Percentiles rank a stretch among this genome's conserved stretches.
Evolutionary conservation across 2,888 invertebrate species (phyloP).

Genomic region (Dusona sp.): DNA sequence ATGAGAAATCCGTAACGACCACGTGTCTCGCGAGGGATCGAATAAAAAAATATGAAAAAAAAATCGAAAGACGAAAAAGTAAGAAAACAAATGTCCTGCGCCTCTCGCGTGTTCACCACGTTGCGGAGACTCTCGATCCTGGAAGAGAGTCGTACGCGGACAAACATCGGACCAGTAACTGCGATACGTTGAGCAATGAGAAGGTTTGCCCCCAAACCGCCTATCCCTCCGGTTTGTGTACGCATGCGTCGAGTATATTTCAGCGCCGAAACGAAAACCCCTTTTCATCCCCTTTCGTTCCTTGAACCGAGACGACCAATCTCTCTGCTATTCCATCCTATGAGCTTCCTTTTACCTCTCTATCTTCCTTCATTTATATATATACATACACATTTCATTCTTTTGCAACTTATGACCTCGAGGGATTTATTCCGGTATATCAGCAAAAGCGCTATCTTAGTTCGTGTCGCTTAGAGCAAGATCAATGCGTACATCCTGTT

Average conservation of each 20-base stretch:
- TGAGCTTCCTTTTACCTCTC: background rate
- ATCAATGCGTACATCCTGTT: slow-evolving; percentile 31
- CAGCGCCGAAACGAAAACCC: slow-evolving; percentile 69
- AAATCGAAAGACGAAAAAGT: background rate
- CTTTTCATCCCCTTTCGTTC: slow-evolving; percentile 4
- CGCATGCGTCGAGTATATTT: slow-evolving; percentile 71
- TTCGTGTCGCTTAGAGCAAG: background rate
- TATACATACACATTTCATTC: background rate
- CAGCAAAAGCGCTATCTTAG: background rate
- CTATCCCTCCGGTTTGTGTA: slow-evolving; percentile 44
- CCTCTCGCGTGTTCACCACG: slow-evolving; percentile 64
- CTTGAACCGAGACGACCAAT: background rate
- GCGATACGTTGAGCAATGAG: slow-evolving; percentile 79
- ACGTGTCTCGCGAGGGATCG: background rate
- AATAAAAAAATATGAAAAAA: background rate
- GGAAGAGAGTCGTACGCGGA: slow-evolving; percentile 77
- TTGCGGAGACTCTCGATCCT: slow-evolving; percentile 62
- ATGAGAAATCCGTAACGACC: background rate
- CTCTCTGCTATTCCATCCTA: slow-evolving; percentile 18
- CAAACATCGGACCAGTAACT: slow-evolving; percentile 84
- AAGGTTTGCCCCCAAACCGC: slow-evolving; percentile 68
- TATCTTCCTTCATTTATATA: background rate
- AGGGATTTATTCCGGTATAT: slow-evolving; percentile 8
- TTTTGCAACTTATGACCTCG: background rate
- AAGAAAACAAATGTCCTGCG: background rate